A percentile compares a stretch with the other conserved stretches of the same genome.
These are phyloP conservation scores for Typhlichthys eigenmanni DNA, from an alignment of 2,797 vertebrate genomes.

Conservation along the genomic window DNA sequence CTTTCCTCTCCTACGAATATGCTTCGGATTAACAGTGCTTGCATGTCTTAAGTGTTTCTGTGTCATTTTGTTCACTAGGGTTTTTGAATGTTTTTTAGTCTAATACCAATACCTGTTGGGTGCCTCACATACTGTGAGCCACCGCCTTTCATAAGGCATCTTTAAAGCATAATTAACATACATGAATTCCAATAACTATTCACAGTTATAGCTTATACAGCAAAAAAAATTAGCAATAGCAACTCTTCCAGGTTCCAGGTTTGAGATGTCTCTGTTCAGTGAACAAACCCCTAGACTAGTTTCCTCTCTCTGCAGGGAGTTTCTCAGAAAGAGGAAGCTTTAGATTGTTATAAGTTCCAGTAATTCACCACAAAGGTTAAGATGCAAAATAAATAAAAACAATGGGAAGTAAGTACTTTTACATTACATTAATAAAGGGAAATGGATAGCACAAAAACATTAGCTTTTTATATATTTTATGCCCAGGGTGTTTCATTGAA, in stretches of 20 bases:
- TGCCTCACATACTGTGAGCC: no score
- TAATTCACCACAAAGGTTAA: conserved; percentile 1
- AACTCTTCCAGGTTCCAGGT: conserved; percentile 39
- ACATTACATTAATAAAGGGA: not conserved
- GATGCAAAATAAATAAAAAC: conserved; percentile 30
- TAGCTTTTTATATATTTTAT: no score
- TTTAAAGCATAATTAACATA: no score
- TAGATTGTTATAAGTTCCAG: conserved; percentile 41
- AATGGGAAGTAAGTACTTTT: conserved; percentile 1
- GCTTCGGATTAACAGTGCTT: conserved; percentile 14
- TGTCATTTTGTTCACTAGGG: not conserved
- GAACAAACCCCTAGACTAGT: conserved; percentile 30
- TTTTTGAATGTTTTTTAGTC: no score
- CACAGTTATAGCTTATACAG: no score
- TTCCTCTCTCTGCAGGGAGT: conserved; percentile 28
- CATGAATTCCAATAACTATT: no score
- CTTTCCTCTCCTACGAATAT: conserved; percentile 19
- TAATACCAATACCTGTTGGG: no score
- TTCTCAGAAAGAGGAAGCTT: conserved; percentile 62
- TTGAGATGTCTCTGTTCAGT: conserved; percentile 32
- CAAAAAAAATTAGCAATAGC: not conserved
- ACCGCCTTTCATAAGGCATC: no score
- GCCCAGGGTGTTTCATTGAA: no score
- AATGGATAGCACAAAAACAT: not conserved
- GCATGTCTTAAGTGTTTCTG: conserved; percentile 21